phyloP scores from a whole-genome alignment of 2,113 vertebrate species.

The Oxygymnocypris stewartii region DNA sequence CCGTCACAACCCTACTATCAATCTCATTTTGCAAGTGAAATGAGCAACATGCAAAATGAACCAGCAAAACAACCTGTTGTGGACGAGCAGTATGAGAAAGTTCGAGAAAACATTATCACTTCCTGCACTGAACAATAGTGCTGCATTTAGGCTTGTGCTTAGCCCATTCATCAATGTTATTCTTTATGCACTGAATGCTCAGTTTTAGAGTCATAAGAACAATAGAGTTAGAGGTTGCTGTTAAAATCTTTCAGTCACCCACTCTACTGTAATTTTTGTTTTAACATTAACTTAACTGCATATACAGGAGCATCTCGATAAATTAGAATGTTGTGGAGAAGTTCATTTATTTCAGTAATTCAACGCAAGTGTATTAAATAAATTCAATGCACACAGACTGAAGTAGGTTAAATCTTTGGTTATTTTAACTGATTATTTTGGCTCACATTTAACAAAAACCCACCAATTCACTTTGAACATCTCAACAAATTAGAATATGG shows the following conservation, averaged over 20 bases:
- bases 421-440: too few relatives aligned
- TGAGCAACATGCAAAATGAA: not conserved
- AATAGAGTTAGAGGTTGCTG: not conserved
- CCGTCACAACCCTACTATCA: too few relatives aligned
- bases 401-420: too few relatives aligned
- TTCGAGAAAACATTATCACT: not conserved
- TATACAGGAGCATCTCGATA: too few relatives aligned
- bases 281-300: too few relatives aligned
- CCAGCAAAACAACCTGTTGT: not conserved
- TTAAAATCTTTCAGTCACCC: not conserved
- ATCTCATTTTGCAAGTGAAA: slow-evolving; percentile 6
- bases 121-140: not conserved
- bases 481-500: too few relatives aligned
- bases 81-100: not conserved
- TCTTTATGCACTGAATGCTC: not conserved
- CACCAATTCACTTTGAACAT: too few relatives aligned
- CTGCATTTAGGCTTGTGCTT: not conserved
- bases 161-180: not conserved
- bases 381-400: too few relatives aligned
- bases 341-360: too few relatives aligned
- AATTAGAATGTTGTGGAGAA: too few relatives aligned
- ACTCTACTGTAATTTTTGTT: not conserved
- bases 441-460: too few relatives aligned
- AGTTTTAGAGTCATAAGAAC: not conserved
- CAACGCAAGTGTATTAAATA: too few relatives aligned